Conservation (phyloP, 1,140 invertebrate genomes). For the Odontomachus brunneus region DNA sequence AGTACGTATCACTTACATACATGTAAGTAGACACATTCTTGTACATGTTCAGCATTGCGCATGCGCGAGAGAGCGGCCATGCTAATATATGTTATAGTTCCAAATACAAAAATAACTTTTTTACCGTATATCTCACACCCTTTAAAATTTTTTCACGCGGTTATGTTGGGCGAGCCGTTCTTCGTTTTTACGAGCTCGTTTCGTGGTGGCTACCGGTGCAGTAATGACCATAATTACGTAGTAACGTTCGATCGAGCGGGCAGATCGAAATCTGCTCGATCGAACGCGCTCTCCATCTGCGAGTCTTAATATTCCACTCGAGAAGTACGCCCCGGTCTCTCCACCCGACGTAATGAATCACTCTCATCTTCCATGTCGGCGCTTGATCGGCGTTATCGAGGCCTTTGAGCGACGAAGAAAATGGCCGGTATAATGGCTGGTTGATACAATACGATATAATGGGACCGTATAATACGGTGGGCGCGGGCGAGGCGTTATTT, state of each 20-base stretch:
- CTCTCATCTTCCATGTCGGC: constrained; percentile 8
- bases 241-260: too few relatives aligned
- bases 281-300: too few relatives aligned
- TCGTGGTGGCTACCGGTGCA: background rate
- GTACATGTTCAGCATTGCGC: too few relatives aligned
- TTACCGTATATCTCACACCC: too few relatives aligned
- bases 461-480: constrained; percentile 47
- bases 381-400: background rate
- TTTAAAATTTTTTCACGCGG: constrained; percentile 16
- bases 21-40: too few relatives aligned
- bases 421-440: constrained; percentile 47
- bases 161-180: constrained; percentile 69
- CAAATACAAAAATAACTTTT: too few relatives aligned
- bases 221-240: background rate
- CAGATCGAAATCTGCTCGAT: too few relatives aligned
- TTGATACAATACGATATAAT: constrained; percentile 64
- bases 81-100: too few relatives aligned
- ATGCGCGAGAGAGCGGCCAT: too few relatives aligned
- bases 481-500: constrained; percentile 66
- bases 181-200: constrained; percentile 74
- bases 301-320: constrained; percentile 78
- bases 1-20: too few relatives aligned
- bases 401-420: constrained; percentile 35
- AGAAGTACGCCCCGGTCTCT: background rate
- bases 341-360: background rate